Base-by-base conservation (phyloP, 2,113 vertebrate species). In the Falco punctatus region DNA sequence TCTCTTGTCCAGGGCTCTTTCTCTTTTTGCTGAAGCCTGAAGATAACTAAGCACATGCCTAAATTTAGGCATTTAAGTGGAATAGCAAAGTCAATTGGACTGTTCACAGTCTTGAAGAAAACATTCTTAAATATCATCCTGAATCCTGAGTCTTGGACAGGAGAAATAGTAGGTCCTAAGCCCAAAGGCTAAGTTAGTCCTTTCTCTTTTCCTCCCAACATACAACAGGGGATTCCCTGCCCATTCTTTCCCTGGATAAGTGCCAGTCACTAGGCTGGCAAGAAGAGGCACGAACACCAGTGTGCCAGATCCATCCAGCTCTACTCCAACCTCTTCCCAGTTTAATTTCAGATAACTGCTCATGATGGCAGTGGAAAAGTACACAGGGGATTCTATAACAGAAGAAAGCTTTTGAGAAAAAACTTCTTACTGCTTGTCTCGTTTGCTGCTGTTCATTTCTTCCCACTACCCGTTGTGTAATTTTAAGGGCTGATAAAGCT, bases 281-380 rank as follows among this genome's bases (percentile, higher is more conserved):
- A 58, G 86, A 86, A 32, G 7, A 58, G 30, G 42, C n/a, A 46
- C 0, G 0, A 61, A 51, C 46, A 57, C 20, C 57, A n/a, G 9
- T 10, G 13, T 66, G 33, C 32, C 75, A 83, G 44, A 85, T 49
- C 51, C 71, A 62, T 20, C 61, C 61, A 79, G 54, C 44, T 82
- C 32, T 86, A 55, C 65, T 44, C 66, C 48, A 19, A 18, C 33
- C 24, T 44, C 82, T 85, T 72, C 35, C 42, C 20, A 4, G 26
- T 75, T n/a, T 73, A 13, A 65, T 57, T 91, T 80, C 65, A 69
- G n/a, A 7, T 16, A 58, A 42, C 27, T 58, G 67, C 54, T 89
- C 28, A 2, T 40, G 57, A n/a, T 9, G 35, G 54, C 44, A 57
- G 30, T 23, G 30, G 35, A 23, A 70, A 77, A 71, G 16, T 49